Base-by-base conservation (phyloP, 2,797 vertebrate genomes). In the Coilia nasus region DNA sequence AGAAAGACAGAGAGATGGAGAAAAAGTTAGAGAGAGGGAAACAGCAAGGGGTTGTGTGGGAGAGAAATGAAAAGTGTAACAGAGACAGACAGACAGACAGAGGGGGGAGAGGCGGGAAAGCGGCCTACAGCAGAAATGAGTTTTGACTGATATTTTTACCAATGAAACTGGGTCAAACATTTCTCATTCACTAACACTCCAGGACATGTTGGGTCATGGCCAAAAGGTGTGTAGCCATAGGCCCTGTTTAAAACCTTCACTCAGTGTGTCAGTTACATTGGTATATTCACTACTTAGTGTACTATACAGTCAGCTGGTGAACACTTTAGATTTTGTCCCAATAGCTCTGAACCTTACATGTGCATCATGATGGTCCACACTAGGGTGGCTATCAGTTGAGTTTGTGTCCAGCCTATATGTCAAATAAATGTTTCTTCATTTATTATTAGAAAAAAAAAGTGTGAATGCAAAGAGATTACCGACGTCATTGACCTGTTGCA, bases 401-500 rank as follows among this genome's bases (percentile, higher is more conserved):
- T 59, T 81, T 81, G 56, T 28, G 81, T 84, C 56, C 44, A 83
- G 87, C 57, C 62, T 84, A 62, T 86, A 85, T 81, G 25, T 50
- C n/a, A 54, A 23, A 47, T 87, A 59, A 83, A 78, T 86, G 2
- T 54, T 54, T 14, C 9, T 54, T 54, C 1, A 54, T 14, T 54
- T 54, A 41, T 54, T 54, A 54, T 54, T 14, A 54, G 14, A 15
- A 14, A 5, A 35, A 75, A 75, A 96, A 94, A 96, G 96, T 96
- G 95, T 95, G 96, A 96, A 96, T 95, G 95, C 96, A 94, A 23
- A 75, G 31, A 94, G 96, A 96, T 96, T 96, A 96, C 96, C 96
- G 96, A 96, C 96, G 95, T 96, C 95, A 96, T 95, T 96, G 96
- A 96, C 96, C 95, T 96, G 95, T 96, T 96, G 96, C 96, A 95